Base-by-base conservation (phyloP, 2,888 invertebrate species). In the Blera fallax region DNA sequence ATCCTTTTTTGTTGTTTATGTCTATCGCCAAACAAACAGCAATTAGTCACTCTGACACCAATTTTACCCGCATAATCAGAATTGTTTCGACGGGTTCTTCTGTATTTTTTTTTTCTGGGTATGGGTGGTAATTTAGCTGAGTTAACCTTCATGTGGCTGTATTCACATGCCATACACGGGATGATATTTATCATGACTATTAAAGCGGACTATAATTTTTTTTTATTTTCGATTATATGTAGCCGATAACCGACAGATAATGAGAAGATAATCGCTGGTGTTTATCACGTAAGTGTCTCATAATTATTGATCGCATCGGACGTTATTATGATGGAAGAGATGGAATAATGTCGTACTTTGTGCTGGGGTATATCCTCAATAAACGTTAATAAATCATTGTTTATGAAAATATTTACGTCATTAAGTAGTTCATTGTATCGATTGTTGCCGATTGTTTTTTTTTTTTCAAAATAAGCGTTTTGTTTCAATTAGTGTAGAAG, bases 11-110 rank as follows among this genome's bases (percentile, higher is more conserved):
- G 16, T 34, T 24, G 10, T 52, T 37, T 52, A 24, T 52, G 27
- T 40, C 52, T 40, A 16, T 52, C 27, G 27, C 14, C 50, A 50
- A 62, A 60, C 60, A 50, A 73, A 62, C n/a, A 40, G 40, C 14
- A 60, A 73, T 73, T 62, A 62, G 60, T 73, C 62, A 52, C 6
- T 62, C 24, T 37, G 24, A 50, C 60, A 60, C 32, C 10, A 29
- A 58, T 10, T 72, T 48, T 29, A 6, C 14, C 18, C 8, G 40
- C 7, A 60, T 62, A 45, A 62, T 29, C 62, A 29, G 45, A 62
- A 62, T 70, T 34, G 50, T 29, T 52, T 24, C 16, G 1, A 18
- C 10, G 37, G 27, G 52, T 37, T 52, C 24, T 34, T 1, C n/a
- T 40, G 5, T 1, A 37, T 11, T 37, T 16, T 18, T 1, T n/a